Base-by-base conservation (phyloP, 2,888 invertebrate species). In the Lissonota sp. region DNA sequence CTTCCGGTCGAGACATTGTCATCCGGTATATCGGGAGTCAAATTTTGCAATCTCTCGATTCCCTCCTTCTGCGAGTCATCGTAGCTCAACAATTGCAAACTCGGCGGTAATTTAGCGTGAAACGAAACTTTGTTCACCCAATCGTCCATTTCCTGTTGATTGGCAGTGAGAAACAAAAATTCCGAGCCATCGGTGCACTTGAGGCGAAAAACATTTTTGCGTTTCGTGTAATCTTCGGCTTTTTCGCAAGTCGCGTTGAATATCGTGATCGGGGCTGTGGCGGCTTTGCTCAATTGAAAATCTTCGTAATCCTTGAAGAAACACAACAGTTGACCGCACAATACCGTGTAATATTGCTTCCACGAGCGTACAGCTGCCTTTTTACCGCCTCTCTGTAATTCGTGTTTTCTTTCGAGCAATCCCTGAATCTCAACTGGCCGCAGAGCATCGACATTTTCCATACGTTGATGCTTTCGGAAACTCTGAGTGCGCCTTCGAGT, bases 241-340 rank as follows among this genome's bases (percentile, higher is more conserved):
- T 96, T 95, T 74, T 96, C 95, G 92, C 98, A 99, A 55, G 94
- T 94, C 0, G 98, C 98, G 92, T 96, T 94, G 87, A 93, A 94
- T 57, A 95, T 93, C 0, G 91, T 92, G 8, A 98, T 95, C 0
- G 98, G 97, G 0, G 98, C 96, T 2, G 97, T 96, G 0, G 97
- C 96, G 0, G 98, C 98, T 93, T 97, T 97, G 88, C 97, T 96
- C 85, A 96, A 95, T 81, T 95, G 94, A 93, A 98, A 99, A 93
- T 98, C 98, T 86, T 96, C 96, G 90, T 97, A 97, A 91, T 99
- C 98, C 90, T 98, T 97, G 94, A 99, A 99, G 96, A 99, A 99
- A 93, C 99, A 99, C 70, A 99, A 93, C 87, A 99, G 93, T 92
- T 99, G 99, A 0, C 99, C 99, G 91, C 99, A 99, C 37, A 99